Evolutionary conservation across 2,113 vertebrate species (phyloP).

Genomic region (Leucopternis melanops): DNA sequence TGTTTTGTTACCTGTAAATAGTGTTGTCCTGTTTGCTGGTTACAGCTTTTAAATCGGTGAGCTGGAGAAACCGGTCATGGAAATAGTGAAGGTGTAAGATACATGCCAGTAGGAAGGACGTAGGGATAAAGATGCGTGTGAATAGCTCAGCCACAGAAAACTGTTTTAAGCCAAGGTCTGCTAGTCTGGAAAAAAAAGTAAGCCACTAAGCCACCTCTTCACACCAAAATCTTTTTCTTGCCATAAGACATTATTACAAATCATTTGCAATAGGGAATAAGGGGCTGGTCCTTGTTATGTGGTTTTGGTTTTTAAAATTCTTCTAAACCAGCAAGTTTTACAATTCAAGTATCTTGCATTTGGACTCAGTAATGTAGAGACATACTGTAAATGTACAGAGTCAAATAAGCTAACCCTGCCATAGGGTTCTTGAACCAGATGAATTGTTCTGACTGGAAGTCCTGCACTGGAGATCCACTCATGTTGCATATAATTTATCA

Average conservation of each 20-base stretch:
- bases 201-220: neutral
- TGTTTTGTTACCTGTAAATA: slow-evolving; percentile 88
- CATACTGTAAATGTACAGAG: neutral
- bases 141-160: slow-evolving; percentile 81
- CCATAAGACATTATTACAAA: neutral
- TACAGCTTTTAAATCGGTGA: slow-evolving; percentile 93
- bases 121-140: slow-evolving; percentile 92
- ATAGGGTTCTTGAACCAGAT: neutral
- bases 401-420: neutral
- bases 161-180: slow-evolving; percentile 83
- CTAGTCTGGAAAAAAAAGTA: slow-evolving; percentile 71
- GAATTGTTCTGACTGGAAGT: neutral
- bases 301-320: neutral
- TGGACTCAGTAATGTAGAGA: neutral
- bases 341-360: neutral
- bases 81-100: slow-evolving; percentile 97
- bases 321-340: neutral
- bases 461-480: neutral
- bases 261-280: neutral
- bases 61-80: slow-evolving; percentile 89
- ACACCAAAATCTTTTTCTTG: neutral
- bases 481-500: neutral
- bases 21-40: slow-evolving; percentile 90
- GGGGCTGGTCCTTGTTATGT: neutral
- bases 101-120: slow-evolving; percentile 92